Evolutionary conservation across 1,140 invertebrate genomes (phyloP), one percentile per base, ranked within the genome.

Genomic region (Tyrophagus putrescentiae): DNA sequence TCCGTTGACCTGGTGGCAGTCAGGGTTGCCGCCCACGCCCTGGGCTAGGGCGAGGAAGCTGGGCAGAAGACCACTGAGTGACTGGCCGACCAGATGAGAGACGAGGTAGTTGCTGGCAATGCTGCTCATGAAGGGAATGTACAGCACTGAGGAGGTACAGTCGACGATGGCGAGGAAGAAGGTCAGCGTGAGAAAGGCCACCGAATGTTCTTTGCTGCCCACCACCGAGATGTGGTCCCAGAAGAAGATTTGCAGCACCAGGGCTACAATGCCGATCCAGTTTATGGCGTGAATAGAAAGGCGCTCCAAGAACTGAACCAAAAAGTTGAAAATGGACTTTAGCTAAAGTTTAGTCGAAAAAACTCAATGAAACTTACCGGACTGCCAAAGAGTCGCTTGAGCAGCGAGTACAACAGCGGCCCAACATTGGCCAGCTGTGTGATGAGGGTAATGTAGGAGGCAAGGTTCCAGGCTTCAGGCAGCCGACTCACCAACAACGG

Each of bases 131-230:
- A 85, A 94, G 0, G 90, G 90, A 67, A 92, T 82, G 68, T 91
- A 96, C 0, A 79, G 73, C 23, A 95, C 89, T 0, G 90, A 91
- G 64, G 88, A 91, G 0, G 88, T 93, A 69, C 89, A 91, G 60
- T 90, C 89, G n/a, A 93, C 87, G 0, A 90, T 70, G 0, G 88
- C 82, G 31, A 87, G 77, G 60, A 83, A 79, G 67, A 91, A 88
- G 45, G 85, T 82, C 0, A 94, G 67, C 16, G 77, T 67, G 1
- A 93, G 76, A 1, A 94, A 76, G 0, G 82, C 77, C 0, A 84
- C 74, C 16, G 86, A 91, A 63, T 82, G 82, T 11, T 78, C 69
- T 1, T 65, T 60, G 0, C 76, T 80, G 2, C 73, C 76, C 21
- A 90, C 63, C 9, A 66, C 33, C 0, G 78, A 75, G 0, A 82